phyloP scores from a whole-genome alignment of 2,888 invertebrate genomes.

The Trichogramma dendrolimi region DNA sequence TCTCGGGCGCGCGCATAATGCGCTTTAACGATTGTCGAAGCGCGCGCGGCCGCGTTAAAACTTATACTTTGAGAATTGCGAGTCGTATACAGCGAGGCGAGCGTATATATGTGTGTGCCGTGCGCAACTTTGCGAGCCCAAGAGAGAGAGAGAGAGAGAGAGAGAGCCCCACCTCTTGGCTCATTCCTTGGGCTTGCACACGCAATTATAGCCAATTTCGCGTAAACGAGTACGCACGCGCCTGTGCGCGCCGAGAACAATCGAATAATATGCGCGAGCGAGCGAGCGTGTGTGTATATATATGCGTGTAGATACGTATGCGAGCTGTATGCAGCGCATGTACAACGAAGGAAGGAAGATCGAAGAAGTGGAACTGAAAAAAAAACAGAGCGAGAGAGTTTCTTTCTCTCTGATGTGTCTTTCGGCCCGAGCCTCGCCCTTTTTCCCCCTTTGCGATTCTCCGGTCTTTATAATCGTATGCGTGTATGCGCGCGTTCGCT shows the following conservation, averaged over 20 bases:
- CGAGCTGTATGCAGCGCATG: not conserved
- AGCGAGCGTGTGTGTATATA: constrained; percentile 27
- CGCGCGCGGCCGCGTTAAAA: no score
- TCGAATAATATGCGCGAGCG: constrained; percentile 20
- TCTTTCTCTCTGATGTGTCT: no score
- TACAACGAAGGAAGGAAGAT: no score
- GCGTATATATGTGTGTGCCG: no score
- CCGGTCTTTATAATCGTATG: constrained; percentile 8
- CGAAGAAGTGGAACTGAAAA: no score
- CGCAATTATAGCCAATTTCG: constrained; percentile 40
- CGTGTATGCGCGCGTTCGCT: constrained; percentile 31
- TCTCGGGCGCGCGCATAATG: no score
- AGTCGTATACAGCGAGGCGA: no score
- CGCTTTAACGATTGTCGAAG: no score
- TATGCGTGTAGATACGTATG: constrained; percentile 18
- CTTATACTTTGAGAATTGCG: no score
- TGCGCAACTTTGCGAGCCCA: constrained; percentile 6
- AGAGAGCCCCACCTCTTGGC: constrained; percentile 1
- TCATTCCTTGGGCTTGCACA: constrained; percentile 30
- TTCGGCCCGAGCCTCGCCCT: not conserved
- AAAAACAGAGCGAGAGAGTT: not conserved
- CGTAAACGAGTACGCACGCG: constrained; percentile 35
- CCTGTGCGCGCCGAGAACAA: constrained; percentile 33
- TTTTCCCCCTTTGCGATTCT: no score
- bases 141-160: constrained; percentile 22